These are phyloP conservation scores for Melinopterus prodromus DNA, from an alignment of 2,888 invertebrate species.

Conservation along the genomic window DNA sequence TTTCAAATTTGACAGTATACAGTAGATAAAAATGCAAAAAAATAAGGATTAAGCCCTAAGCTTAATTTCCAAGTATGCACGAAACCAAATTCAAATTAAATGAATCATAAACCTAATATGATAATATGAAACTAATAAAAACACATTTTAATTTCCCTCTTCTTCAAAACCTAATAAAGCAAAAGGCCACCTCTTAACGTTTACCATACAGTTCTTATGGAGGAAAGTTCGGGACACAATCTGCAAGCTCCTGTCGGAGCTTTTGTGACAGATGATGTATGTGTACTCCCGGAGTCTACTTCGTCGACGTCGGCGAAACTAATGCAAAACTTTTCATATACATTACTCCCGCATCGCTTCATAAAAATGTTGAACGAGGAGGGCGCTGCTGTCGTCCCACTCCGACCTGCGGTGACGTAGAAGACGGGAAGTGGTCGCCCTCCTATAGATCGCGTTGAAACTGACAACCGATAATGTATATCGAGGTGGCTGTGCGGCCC, in stretches of 20 bases:
- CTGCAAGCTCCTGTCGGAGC: background rate
- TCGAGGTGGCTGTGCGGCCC: conserved; percentile 34
- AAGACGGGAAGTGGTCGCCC: background rate
- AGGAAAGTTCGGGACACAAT: background rate
- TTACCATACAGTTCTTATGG: background rate
- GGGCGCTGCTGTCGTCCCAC: background rate
- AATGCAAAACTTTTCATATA: conserved; percentile 4
- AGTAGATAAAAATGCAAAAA: too few species aligned
- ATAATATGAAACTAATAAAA: too few species aligned
- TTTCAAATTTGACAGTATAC: too few species aligned
- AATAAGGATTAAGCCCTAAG: too few species aligned
- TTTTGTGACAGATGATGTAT: conserved; percentile 4
- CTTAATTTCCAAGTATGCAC: too few species aligned
- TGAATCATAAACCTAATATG: too few species aligned
- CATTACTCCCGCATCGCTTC: conserved; percentile 4
- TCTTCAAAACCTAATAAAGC: too few species aligned
- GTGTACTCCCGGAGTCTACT: background rate
- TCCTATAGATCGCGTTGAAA: background rate
- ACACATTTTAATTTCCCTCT: too few species aligned
- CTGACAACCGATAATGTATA: conserved; percentile 40
- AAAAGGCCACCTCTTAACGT: background rate
- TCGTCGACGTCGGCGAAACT: background rate
- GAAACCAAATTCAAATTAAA: too few species aligned
- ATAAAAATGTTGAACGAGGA: background rate
- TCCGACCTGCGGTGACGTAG: background rate